Evolutionary conservation across 2,113 vertebrate genomes (phyloP), one percentile per base, ranked within the genome.

Genomic region (Orycteropus afer): DNA sequence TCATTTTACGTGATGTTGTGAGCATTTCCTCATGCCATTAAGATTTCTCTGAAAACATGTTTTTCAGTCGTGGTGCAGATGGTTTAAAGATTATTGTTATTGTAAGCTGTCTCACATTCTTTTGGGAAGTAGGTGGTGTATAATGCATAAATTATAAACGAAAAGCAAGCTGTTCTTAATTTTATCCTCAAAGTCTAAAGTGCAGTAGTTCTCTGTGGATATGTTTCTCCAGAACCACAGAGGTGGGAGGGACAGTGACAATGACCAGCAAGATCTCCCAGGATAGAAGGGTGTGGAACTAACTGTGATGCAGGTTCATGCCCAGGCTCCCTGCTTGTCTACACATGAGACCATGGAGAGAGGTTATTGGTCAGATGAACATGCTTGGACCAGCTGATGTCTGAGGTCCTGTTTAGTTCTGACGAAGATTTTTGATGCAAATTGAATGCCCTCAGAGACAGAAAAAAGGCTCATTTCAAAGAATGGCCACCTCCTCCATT

Each of bases 101-200:
- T 92, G 94, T 89, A 92, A 93, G 83, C 85, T 40, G 83, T 86
- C 86, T 97, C 94, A 63, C 86, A 96, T 94, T 95, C 82, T 96
- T 95, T 96, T 61, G 96, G 95, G 97, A 97, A 96, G 84, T 94
- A 87, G 92, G 92, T 94, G 89, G 96, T 91, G 76, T 47, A 77
- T 29, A 47, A 91, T 8, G 65, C 93, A 96, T 97, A 76, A 95
- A 97, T 97, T 96, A 97, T 96, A 90, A 87, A 95, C 53, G 93
- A 81, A 96, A 93, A 94, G 92, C 96, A 96, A 93, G 79, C 87
- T 80, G 93, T 59, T 95, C 96, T 97, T 78, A 73, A 94, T 96
- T 90, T 82, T 86, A 73, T 40, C 73, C 90, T 93, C 95, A 71
- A 55, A 81, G 71, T 96, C 80, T 49, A 9, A 83, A 77, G 63